Percentiles rank a stretch among this genome's conserved stretches.
Evolutionary conservation across 2,113 vertebrate genomes (phyloP).

Genomic region (Aramus guarauna): DNA sequence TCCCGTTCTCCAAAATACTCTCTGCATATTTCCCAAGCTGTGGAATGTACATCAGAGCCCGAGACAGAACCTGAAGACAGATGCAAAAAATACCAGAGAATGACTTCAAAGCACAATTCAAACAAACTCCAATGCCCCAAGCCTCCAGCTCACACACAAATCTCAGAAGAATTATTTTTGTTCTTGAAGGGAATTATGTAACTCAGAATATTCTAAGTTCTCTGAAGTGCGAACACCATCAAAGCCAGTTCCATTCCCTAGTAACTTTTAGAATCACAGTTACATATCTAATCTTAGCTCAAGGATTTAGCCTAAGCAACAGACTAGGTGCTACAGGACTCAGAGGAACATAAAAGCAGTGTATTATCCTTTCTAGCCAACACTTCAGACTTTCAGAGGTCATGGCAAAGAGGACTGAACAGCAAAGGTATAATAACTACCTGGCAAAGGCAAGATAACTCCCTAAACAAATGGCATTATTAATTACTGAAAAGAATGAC

Average conservation of each 20-base stretch:
- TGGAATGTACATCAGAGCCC: slow-evolving; percentile 96
- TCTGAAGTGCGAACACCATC: neutral
- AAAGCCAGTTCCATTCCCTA: neutral
- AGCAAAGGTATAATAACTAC: neutral
- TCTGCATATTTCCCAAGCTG: slow-evolving; percentile 95
- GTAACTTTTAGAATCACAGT: neutral
- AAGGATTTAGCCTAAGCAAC: neutral
- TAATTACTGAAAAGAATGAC: neutral
- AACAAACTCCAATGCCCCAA: neutral
- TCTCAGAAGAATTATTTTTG: slow-evolving; percentile 10
- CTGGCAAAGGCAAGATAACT: neutral
- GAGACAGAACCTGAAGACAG: slow-evolving; percentile 86
- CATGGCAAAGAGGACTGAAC: neutral
- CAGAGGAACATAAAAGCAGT: neutral
- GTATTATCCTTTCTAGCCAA: neutral
- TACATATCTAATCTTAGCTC: neutral
- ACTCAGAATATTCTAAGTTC: neutral
- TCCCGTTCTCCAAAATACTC: slow-evolving; percentile 93
- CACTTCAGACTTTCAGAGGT: neutral
- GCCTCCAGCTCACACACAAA: slow-evolving; percentile 36
- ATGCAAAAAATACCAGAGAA: neutral
- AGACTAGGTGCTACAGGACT: neutral
- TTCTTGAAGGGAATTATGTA: neutral
- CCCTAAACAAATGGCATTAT: neutral
- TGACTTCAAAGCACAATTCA: slow-evolving; percentile 9